Base-by-base conservation (phyloP, 2,888 invertebrate genomes). In the Latrodectus elegans region DNA sequence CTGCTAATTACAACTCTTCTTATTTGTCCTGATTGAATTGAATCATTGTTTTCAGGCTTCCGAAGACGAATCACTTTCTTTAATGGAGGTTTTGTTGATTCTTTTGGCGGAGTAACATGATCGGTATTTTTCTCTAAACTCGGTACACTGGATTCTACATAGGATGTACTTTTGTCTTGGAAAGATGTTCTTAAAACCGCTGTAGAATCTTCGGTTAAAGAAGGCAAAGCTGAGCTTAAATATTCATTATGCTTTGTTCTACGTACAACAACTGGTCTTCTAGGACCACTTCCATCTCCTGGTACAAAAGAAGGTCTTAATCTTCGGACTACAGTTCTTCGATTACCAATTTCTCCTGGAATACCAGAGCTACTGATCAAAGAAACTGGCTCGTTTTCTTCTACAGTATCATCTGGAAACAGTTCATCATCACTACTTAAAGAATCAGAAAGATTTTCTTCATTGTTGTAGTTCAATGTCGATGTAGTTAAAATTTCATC, bases 271-370 rank as follows among this genome's bases (percentile, higher is more conserved):
- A 79, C 67, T 15, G 89, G 86, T 8, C 86, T 67, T 64, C 86
- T 74, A 10, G 76, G 74, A 12, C 85, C 89, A 60, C 75, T 89
- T 8, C 85, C 83, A 80, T 86, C 83, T n/a, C 88, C 88, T 11
- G 84, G 83, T 64, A 88, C 51, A 17, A 80, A 88, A 12, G 86
- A 83, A n/a, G 89, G 89, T 17, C 76, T 74, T 53, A 89, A n/a
- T 64, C 89, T 65, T 70, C 76, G 52, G 17, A 86, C 71, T 17
- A 89, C 80, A 12, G 86, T 89, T 64, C 86, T 17, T 14, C 86
- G 64, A 64, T 52, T 71, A 38, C 71, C 26, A 9, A 52, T 60
- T n/a, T 60, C 60, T 12, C n/a, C 60, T n/a, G 60, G 6, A n/a
- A 60, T n/a, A 60, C n/a, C 8, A 12, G 64, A 22, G 9, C 14